Conservation (phyloP, 2,888 invertebrate genomes). For the Choreutis nemorana region DNA sequence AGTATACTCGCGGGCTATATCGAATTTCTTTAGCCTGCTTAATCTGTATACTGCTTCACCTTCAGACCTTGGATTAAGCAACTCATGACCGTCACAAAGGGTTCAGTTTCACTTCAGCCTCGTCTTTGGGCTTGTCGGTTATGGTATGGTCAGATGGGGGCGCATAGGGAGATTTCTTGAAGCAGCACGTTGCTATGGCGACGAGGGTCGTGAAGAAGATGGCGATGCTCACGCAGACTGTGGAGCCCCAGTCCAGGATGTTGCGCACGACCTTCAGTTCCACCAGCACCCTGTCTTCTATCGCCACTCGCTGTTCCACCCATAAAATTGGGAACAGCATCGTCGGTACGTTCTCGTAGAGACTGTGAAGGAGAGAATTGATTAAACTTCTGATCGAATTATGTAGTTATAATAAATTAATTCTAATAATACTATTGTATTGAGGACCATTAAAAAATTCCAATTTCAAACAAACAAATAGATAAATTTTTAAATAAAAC, state of each 20-base stretch:
- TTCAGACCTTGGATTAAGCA: neutral
- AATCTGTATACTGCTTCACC: neutral
- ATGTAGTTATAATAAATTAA: too few species aligned
- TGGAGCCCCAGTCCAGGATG: constrained; percentile 44
- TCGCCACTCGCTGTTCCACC: constrained; percentile 75
- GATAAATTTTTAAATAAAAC: too few species aligned
- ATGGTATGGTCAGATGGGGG: constrained; percentile 22
- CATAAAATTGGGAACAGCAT: constrained; percentile 80
- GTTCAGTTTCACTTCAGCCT: constrained; percentile 41
- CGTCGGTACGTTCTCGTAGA: constrained; percentile 72
- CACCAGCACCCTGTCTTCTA: constrained; percentile 63
- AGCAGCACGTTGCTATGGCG: constrained; percentile 41
- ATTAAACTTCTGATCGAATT: too few species aligned
- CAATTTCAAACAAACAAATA: too few species aligned
- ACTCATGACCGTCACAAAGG: constrained; percentile 25
- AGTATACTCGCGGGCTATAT: too few species aligned
- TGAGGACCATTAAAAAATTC: too few species aligned
- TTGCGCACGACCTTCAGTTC: constrained; percentile 52
- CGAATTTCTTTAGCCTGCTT: too few species aligned
- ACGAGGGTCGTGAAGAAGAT: constrained; percentile 59
- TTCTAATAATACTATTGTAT: too few species aligned
- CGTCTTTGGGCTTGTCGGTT: constrained; percentile 33
- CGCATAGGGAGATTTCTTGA: constrained; percentile 21
- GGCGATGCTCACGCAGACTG: constrained; percentile 41
- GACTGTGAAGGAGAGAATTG: constrained; percentile 54